Evolutionary conservation across 2,113 vertebrate genomes (phyloP).

Genomic region (Aix galericulata): DNA sequence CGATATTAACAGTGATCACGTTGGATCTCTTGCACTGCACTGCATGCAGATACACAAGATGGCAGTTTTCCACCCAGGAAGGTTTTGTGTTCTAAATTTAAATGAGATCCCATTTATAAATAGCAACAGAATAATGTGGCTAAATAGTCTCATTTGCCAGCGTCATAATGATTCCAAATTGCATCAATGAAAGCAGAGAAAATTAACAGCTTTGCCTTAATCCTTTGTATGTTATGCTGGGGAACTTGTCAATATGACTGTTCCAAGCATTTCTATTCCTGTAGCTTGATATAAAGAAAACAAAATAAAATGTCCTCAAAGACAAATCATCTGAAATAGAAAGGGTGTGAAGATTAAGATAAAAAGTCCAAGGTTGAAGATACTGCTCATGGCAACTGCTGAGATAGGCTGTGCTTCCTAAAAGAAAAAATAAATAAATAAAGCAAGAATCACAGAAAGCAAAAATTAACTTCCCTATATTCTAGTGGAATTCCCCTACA

Average conservation of each 20-base stretch:
- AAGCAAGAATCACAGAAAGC: neutral
- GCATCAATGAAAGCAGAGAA: constrained; percentile 41
- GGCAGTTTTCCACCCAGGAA: constrained; percentile 41
- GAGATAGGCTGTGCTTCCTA: neutral
- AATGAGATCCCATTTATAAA: constrained; percentile 42
- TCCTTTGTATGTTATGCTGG: constrained; percentile 4
- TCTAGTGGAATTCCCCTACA: neutral
- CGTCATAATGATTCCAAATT: constrained; percentile 16
- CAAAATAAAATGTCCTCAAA: neutral
- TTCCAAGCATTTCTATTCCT: neutral
- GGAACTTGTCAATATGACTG: neutral
- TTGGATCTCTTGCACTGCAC: neutral
- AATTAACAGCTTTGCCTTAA: constrained; percentile 46
- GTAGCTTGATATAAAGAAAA: neutral
- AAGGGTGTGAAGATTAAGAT: constrained; percentile 79
- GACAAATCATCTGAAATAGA: constrained; percentile 64
- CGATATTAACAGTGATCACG: neutral
- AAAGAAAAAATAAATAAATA: neutral
- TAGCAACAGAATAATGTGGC: constrained; percentile 44
- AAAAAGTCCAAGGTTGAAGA: constrained; percentile 70
- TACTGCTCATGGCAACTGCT: neutral
- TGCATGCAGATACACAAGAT: neutral
- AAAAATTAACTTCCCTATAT: neutral
- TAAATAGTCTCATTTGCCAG: constrained; percentile 42
- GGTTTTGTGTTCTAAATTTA: constrained; percentile 45